These are phyloP conservation scores for Microtus oregoni DNA, from an alignment of 2,113 vertebrate species.

Conservation along the genomic window DNA sequence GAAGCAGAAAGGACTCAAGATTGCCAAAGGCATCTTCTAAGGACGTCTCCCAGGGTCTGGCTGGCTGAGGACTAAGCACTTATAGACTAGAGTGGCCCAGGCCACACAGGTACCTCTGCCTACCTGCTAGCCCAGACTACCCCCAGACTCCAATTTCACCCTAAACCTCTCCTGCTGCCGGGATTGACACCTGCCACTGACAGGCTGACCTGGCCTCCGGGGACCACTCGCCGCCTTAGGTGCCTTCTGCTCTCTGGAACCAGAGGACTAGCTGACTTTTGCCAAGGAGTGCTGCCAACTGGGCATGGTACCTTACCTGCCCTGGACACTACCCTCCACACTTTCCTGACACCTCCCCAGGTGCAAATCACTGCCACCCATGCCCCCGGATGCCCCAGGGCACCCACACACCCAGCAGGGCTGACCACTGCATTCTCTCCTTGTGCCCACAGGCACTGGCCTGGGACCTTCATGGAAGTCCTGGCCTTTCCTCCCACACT, in stretches of 20 bases:
- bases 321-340: not conserved
- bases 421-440: conserved; percentile 70
- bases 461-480: not conserved
- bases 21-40: conserved; percentile 99
- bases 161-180: conserved; percentile 50
- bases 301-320: not conserved
- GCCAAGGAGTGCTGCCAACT: conserved; percentile 50
- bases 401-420: not conserved
- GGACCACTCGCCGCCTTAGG: conserved; percentile 86
- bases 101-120: conserved; percentile 13
- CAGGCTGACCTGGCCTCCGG: conserved; percentile 82
- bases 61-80: not conserved
- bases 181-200: conserved; percentile 64
- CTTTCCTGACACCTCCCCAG: conserved; percentile 21
- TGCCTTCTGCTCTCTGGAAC: conserved; percentile 85
- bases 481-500: not conserved
- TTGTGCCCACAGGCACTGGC: not conserved
- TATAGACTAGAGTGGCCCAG: not conserved
- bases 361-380: conserved; percentile 63
- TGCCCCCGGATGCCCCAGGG: conserved; percentile 50
- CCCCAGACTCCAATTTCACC: conserved; percentile 6
- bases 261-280: conserved; percentile 59
- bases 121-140: conserved; percentile 57
- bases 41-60: conserved; percentile 67
- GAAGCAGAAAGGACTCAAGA: conserved; percentile 98